Percentiles rank a stretch among this genome's conserved stretches.
Evolutionary conservation across 2,113 vertebrate species (phyloP).

Genomic region (Pseudopipra pipra): DNA sequence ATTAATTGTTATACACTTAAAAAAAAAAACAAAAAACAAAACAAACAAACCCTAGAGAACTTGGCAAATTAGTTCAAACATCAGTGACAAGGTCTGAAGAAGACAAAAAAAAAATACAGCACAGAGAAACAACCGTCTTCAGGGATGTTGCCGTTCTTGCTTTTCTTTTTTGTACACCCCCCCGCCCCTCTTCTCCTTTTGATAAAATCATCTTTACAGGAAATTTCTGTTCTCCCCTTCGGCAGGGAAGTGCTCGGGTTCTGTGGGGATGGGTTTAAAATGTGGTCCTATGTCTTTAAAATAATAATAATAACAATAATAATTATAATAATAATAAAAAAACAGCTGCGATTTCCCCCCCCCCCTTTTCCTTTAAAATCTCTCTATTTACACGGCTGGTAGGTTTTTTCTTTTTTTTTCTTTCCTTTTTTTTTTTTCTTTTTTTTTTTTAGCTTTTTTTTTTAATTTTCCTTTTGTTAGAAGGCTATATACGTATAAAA

Average conservation of each 20-base stretch:
- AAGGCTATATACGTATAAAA: slow-evolving; percentile 93
- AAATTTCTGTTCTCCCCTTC: slow-evolving; percentile 72
- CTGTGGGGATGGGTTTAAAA: slow-evolving; percentile 74
- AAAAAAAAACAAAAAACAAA: slow-evolving; percentile 61
- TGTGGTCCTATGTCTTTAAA: slow-evolving; percentile 89
- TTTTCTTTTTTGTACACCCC: neutral
- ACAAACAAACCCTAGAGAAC: slow-evolving; percentile 72
- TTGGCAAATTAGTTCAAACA: slow-evolving; percentile 82
- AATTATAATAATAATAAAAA: slow-evolving; percentile 53
- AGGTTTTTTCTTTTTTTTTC: neutral
- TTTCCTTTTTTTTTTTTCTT: too few relatives aligned
- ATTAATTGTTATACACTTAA: slow-evolving; percentile 83
- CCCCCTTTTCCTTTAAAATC: slow-evolving; percentile 80
- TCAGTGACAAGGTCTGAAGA: slow-evolving; percentile 78
- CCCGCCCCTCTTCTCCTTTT: neutral
- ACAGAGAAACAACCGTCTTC: slow-evolving; percentile 17
- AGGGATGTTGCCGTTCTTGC: neutral
- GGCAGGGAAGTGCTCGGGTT: slow-evolving; percentile 11
- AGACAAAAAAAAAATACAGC: slow-evolving; percentile 14
- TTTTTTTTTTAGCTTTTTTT: too few relatives aligned
- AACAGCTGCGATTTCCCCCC: slow-evolving; percentile 65
- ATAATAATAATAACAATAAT: slow-evolving; percentile 75
- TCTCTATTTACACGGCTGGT: slow-evolving; percentile 89
- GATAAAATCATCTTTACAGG: slow-evolving; percentile 39
- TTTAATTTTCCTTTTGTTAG: slow-evolving; percentile 81